Conservation (phyloP, 2,888 invertebrate genomes). For the Apocheima hispidaria region DNA sequence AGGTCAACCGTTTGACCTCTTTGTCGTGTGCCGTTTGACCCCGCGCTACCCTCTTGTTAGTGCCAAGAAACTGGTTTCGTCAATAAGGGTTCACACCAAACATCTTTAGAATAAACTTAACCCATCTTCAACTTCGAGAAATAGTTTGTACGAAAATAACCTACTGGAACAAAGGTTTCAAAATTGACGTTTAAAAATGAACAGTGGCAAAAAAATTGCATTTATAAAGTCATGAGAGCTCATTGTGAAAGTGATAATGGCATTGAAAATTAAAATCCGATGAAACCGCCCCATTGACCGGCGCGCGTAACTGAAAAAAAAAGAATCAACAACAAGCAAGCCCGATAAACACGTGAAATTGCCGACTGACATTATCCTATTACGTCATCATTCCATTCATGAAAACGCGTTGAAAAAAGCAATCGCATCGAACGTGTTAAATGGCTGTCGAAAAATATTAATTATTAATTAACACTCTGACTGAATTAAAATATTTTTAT, state of each 20-base stretch:
- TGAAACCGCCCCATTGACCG: conserved; percentile 82
- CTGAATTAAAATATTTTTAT: conserved; percentile 85
- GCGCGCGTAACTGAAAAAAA: conserved; percentile 74
- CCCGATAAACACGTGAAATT: conserved; percentile 85
- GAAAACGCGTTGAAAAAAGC: conserved; percentile 81
- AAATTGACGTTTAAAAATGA: conserved; percentile 17
- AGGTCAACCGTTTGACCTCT: conserved; percentile 53
- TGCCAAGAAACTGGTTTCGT: conserved; percentile 29
- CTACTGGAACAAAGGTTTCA: conserved; percentile 3
- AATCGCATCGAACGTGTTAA: conserved; percentile 82
- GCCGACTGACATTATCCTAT: conserved; percentile 84
- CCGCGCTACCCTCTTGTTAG: conserved; percentile 28
- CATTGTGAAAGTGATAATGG: conserved; percentile 85
- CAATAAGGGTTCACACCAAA: conserved; percentile 2
- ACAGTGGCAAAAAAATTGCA: conserved; percentile 38
- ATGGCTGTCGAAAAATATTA: conserved; percentile 83
- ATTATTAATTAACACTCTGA: conserved; percentile 82
- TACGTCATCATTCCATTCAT: conserved; percentile 86
- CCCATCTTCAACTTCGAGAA: too few species aligned
- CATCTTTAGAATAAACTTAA: neutral
- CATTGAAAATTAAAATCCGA: conserved; percentile 84
- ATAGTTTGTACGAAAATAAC: neutral
- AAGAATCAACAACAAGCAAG: conserved; percentile 64
- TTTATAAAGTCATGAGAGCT: conserved; percentile 59
- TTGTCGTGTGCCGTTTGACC: conserved; percentile 43